phyloP scores from a whole-genome alignment of 2,797 vertebrate species.

The Catamblyrhynchus diadema region DNA sequence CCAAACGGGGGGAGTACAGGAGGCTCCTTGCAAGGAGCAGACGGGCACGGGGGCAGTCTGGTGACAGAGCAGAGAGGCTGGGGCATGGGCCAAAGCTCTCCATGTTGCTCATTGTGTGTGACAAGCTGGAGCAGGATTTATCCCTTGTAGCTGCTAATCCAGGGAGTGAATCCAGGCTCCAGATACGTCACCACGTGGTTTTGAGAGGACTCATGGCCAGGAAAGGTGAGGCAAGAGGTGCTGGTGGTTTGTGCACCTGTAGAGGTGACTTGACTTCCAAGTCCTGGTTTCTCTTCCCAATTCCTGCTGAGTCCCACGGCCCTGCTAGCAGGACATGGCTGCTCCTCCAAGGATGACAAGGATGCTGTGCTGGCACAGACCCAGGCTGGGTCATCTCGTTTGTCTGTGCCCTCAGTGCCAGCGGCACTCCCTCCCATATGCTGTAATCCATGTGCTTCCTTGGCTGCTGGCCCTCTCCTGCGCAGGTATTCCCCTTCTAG shows the following conservation, averaged over 20 bases:
- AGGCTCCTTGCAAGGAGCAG: not conserved
- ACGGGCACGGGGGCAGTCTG: not conserved
- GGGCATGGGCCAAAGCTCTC: not conserved
- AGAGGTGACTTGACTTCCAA: not conserved
- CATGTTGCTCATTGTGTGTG: not conserved
- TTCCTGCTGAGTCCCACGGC: not conserved
- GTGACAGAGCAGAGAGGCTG: not conserved
- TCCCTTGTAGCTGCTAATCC: not conserved
- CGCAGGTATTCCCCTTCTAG: not conserved
- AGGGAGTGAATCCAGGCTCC: not conserved
- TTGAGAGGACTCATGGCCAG: not conserved
- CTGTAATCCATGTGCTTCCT: not conserved
- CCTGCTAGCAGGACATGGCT: not conserved
- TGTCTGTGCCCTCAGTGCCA: not conserved
- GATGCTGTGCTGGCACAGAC: not conserved
- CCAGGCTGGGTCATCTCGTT: not conserved
- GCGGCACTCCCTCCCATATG: not conserved
- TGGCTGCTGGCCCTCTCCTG: not conserved
- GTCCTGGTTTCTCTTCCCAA: not conserved
- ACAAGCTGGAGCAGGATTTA: not conserved
- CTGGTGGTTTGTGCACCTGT: not conserved
- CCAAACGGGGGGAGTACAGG: not conserved
- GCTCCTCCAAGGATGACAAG: not conserved
- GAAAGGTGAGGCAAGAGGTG: not conserved
- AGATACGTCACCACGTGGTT: fast-evolving